Evolutionary conservation across 92 coral and sea anemone species (phyloP).

Genomic region (Palythoa heliodiscus): DNA sequence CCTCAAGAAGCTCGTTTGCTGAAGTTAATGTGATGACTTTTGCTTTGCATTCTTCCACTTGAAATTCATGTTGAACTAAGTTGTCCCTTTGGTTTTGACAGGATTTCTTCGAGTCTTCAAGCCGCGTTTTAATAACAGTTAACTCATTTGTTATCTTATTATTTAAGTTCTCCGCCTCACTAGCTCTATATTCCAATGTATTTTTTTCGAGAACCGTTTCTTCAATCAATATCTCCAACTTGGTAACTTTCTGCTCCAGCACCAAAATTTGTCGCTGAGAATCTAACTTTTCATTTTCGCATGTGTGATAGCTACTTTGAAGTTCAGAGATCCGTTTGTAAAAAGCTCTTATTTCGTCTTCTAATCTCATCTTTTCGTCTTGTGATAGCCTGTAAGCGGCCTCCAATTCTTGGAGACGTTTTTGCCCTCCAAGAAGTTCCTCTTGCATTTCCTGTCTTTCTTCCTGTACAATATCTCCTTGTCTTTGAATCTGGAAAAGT

Average conservation of each 20-base stretch:
- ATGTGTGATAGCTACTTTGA: slow-evolving; percentile 77
- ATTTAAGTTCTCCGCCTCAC: slow-evolving; percentile 65
- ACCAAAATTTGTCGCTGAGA: slow-evolving; percentile 83
- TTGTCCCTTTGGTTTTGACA: slow-evolving; percentile 51
- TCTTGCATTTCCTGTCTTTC: slow-evolving; percentile 89
- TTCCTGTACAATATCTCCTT: slow-evolving; percentile 75
- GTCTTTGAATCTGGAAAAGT: slow-evolving; percentile 73
- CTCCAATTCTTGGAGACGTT: slow-evolving; percentile 86
- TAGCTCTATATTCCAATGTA: slow-evolving; percentile 65
- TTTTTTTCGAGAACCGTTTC: slow-evolving; percentile 74
- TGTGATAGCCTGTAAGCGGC: slow-evolving; percentile 66
- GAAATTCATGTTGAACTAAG: slow-evolving; percentile 55
- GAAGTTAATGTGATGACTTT: slow-evolving; percentile 61
- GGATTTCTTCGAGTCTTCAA: slow-evolving; percentile 75
- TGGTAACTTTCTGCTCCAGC: slow-evolving; percentile 78
- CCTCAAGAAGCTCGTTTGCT: slow-evolving; percentile 67
- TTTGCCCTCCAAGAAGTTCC: slow-evolving; percentile 75
- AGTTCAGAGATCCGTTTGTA: slow-evolving; percentile 89
- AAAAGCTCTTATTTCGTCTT: slow-evolving; percentile 88
- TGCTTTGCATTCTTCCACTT: slow-evolving; percentile 68
- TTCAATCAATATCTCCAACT: slow-evolving; percentile 68
- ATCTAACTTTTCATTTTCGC: slow-evolving; percentile 89
- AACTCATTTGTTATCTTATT: slow-evolving; percentile 79
- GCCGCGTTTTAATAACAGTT: slow-evolving; percentile 70
- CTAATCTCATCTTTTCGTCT: slow-evolving; percentile 81